phyloP scores from a whole-genome alignment of 2,888 invertebrate species.

The Coenonympha arcania region DNA sequence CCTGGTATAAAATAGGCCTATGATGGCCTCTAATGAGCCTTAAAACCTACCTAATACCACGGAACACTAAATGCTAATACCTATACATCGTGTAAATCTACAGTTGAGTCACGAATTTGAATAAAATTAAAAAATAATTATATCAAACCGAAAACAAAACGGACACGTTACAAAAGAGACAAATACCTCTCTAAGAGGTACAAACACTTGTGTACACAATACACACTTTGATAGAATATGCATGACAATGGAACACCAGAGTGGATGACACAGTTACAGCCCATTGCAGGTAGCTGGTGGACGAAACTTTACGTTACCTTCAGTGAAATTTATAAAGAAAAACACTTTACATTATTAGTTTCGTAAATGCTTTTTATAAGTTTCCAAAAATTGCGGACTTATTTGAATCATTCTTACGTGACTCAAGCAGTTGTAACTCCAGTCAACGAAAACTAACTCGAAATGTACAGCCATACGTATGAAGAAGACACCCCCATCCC shows the following conservation, averaged over 20 bases:
- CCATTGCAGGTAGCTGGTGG: conserved; percentile 41
- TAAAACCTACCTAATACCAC: too few species aligned
- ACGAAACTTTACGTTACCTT: conserved; percentile 19
- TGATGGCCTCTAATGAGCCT: too few species aligned
- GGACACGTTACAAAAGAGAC: conserved; percentile 35
- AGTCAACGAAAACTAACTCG: neutral
- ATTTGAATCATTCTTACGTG: neutral
- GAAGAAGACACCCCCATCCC: conserved; percentile 61
- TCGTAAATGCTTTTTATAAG: too few species aligned
- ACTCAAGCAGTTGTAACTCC: neutral
- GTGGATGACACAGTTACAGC: conserved; percentile 61
- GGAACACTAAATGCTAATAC: too few species aligned
- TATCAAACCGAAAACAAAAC: conserved; percentile 27
- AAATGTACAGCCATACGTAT: conserved; percentile 57
- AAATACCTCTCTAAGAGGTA: conserved; percentile 31
- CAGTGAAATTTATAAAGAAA: neutral
- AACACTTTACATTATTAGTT: neutral
- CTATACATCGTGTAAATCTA: too few species aligned
- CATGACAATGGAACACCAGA: conserved; percentile 64
- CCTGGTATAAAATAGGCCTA: too few species aligned
- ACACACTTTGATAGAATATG: conserved; percentile 67
- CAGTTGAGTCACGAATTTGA: too few species aligned
- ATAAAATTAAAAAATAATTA: neutral
- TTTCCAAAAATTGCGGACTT: neutral
- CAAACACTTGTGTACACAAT: conserved; percentile 68